Percentiles rank a stretch among this genome's conserved stretches.
These are phyloP conservation scores for Antheraea mylitta DNA, from an alignment of 1,140 invertebrate species.

Conservation along the genomic window DNA sequence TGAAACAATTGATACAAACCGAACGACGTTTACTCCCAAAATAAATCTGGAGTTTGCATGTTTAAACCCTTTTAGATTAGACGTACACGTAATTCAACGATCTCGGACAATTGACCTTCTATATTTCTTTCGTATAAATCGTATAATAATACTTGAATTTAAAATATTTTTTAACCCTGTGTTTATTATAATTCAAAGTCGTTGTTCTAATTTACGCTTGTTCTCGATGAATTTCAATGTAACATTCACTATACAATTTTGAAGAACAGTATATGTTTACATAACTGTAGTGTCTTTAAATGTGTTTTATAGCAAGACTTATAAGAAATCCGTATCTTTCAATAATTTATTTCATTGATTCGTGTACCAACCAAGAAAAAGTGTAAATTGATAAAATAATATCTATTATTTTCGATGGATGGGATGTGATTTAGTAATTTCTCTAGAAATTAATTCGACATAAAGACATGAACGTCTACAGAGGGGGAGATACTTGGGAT, in stretches of 20 bases:
- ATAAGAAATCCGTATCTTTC: too few relatives aligned
- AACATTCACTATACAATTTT: background rate
- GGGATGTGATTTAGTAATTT: too few relatives aligned
- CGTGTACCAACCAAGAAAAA: too few relatives aligned
- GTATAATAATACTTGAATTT: background rate
- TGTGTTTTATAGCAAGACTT: too few relatives aligned
- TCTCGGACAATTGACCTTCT: constrained; percentile 4
- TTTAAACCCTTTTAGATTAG: constrained; percentile 4
- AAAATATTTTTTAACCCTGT: background rate
- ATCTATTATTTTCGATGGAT: too few relatives aligned
- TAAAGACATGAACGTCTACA: too few relatives aligned
- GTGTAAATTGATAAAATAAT: too few relatives aligned
- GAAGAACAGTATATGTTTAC: background rate
- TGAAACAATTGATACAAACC: background rate
- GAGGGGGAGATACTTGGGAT: too few relatives aligned
- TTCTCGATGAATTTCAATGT: background rate
- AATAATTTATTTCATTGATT: too few relatives aligned
- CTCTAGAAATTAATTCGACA: too few relatives aligned
- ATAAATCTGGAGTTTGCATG: constrained; percentile 7
- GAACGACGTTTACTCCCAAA: background rate
- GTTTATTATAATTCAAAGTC: constrained; percentile 3
- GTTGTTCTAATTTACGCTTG: background rate
- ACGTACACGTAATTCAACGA: background rate
- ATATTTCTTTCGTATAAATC: constrained; percentile 1
- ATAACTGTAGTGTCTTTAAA: background rate